Base-by-base conservation (phyloP, 2,113 vertebrate species). In the Zosterops japonicus region DNA sequence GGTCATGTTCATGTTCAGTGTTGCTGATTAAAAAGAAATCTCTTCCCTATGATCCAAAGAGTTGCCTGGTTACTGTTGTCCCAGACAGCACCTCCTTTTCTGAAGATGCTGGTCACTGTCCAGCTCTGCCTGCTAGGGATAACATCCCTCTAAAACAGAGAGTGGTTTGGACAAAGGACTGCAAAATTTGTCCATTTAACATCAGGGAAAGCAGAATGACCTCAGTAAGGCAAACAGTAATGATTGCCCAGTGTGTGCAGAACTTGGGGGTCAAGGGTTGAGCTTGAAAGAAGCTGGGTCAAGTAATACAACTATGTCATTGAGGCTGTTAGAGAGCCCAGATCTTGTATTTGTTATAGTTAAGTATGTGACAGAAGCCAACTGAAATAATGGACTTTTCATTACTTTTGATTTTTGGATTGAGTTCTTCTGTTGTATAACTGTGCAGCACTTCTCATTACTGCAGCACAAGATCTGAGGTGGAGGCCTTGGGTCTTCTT, bases 361-460 rank as follows among this genome's bases (percentile, higher is more conserved):
- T 60, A 57, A 87, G 27, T 94, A 61, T 29, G 49, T 82, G 82
- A 52, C 44, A 90, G 81, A 93, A 97, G 76, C 64, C 72, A 84
- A 49, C 69, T 90, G 86, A 94, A 94, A 91, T 81, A 84, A 76
- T 64, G 81, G 15, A 90, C 68, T 94, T 94, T 90, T 83, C 64
- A 96, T 92, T 94, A 86, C 39, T 80, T 95, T 78, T 86, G 68
- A 77, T 88, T 93, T 93, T 86, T 92, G 90, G 71, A 86, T 88
- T 93, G 71, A 88, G 60, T 83, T 90, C 23, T 87, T 95, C 76
- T 82, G 17, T 55, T 81, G 44, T 91, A 4, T 81, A 41, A 77
- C 79, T 74, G 2, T 56, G 56, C 93, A 74, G 68, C 65, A 31
- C 11, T 96, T 92, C 69, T 94, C 65, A 65, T 64, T 96, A 89